Base-by-base conservation (phyloP, 2,888 invertebrate genomes). In the Melieria omissa region DNA sequence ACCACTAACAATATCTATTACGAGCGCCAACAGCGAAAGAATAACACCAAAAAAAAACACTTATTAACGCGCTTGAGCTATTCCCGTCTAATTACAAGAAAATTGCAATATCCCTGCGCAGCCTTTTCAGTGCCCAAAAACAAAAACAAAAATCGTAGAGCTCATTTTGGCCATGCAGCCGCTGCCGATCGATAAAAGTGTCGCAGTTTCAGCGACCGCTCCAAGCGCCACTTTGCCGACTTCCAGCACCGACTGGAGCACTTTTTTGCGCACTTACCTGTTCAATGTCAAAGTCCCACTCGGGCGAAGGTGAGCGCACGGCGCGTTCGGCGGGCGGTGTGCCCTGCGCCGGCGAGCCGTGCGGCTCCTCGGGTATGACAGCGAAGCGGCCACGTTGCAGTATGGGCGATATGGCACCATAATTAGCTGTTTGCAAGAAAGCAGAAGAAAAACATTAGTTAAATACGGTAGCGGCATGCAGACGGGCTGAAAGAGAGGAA, bases 291-390 rank as follows among this genome's bases (percentile, higher is more conserved):
- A 87, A 87, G 80, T 87, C 87, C 87, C 87, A 87, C 75, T 87
- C 87, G 6, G 87, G 87, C 41, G 87, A 86, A 58, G 87, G 86
- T n/a, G 87, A 86, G 63, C 86, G 85, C 47, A 80, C 75, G 42
- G 78, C 71, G 58, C 79, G 78, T 68, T 79, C 79, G 46, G 81
- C 78, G 3, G 82, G 82, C 46, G 84, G 84, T 14, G 84, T 83
- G 71, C 81, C 77, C 62, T 85, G 79, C 41, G 86, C 85, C 62
- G 86, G 84, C 6, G 86, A 86, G 57, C 86, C 84, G 71, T 84
- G 84, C 57, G 89, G 89, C 78, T 89, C 89, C 74, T 87, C 87
- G 60, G 87, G 87, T 79, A 87, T 87, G 73, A 87, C 87, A 78
- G 87, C 87, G 75, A 87, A 87, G 66, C 87, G 83, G 64, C 87